These are phyloP conservation scores for Pseudochirops corinnae DNA, from an alignment of 2,797 vertebrate genomes.

Conservation along the genomic window DNA sequence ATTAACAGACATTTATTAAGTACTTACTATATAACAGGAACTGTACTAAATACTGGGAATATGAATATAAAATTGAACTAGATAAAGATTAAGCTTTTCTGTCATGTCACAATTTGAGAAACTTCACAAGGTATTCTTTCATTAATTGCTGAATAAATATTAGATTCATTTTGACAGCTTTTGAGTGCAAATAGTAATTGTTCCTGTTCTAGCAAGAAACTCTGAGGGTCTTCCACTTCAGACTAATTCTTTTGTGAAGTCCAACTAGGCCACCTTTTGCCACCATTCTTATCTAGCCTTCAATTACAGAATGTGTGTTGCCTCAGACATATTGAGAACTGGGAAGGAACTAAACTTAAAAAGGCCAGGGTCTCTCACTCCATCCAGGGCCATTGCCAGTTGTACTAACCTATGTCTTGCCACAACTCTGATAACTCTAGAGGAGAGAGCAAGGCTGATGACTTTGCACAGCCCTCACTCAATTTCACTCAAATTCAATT, in stretches of 20 bases:
- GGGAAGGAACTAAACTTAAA: neutral
- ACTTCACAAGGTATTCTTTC: neutral
- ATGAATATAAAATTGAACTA: neutral
- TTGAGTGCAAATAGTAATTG: neutral
- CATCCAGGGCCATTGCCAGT: neutral
- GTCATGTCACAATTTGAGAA: neutral
- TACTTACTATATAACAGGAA: neutral
- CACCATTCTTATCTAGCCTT: neutral
- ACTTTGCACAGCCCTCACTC: neutral
- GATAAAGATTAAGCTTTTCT: neutral
- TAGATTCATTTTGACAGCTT: neutral
- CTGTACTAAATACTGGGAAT: neutral
- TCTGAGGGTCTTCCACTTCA: neutral
- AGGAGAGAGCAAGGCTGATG: neutral
- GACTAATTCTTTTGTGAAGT: neutral
- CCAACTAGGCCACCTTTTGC: neutral
- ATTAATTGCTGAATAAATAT: neutral
- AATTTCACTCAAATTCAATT: neutral
- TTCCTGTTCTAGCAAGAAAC: neutral
- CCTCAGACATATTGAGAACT: neutral
- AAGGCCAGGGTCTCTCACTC: neutral
- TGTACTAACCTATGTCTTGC: neutral
- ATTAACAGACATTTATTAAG: neutral
- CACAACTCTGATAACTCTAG: neutral
- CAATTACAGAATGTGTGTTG: neutral